Evolutionary conservation across 2,113 vertebrate genomes (phyloP).

Genomic region (Epinephelus fuscoguttatus): DNA sequence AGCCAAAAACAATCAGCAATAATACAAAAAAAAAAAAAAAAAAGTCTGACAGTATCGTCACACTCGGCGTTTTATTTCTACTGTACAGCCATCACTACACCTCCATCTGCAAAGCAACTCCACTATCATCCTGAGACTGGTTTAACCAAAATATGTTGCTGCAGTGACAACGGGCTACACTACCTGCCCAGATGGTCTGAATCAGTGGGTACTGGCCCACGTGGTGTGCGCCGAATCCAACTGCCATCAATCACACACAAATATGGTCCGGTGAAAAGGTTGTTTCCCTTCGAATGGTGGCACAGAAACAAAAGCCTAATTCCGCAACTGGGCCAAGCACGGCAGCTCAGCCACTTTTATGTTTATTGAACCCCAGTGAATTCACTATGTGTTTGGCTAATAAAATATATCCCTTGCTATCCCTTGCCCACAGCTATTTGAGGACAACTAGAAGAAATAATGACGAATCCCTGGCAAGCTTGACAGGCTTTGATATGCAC

Average conservation of each 20-base stretch:
- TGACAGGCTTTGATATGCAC: background rate
- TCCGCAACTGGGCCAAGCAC: constrained; percentile 5
- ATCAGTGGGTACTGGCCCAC: constrained; percentile 35
- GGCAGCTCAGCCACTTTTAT: constrained; percentile 14
- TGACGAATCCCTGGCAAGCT: constrained; percentile 6
- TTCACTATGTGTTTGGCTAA: constrained; percentile 27
- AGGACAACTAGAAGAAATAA: constrained; percentile 25
- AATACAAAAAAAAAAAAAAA: constrained; percentile 3
- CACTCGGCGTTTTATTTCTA: constrained; percentile 9
- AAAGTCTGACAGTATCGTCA: constrained; percentile 2
- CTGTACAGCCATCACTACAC: background rate
- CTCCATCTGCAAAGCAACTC: constrained; percentile 6
- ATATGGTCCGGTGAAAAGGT: constrained; percentile 50
- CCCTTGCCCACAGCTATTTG: constrained; percentile 8
- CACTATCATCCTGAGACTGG: background rate
- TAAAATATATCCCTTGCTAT: constrained; percentile 20
- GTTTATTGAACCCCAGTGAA: constrained; percentile 21
- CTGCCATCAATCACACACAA: constrained; percentile 65
- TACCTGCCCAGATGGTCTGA: constrained; percentile 72
- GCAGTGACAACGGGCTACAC: constrained; percentile 10
- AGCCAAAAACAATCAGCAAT: constrained; percentile 5
- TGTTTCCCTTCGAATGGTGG: constrained; percentile 42
- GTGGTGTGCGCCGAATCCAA: background rate
- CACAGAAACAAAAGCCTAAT: constrained; percentile 29
- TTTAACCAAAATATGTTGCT: background rate